Percentiles rank a stretch among this genome's conserved stretches.
Evolutionary conservation across 2,113 vertebrate species (phyloP).

Genomic region (Ptychochromis oligacanthus): DNA sequence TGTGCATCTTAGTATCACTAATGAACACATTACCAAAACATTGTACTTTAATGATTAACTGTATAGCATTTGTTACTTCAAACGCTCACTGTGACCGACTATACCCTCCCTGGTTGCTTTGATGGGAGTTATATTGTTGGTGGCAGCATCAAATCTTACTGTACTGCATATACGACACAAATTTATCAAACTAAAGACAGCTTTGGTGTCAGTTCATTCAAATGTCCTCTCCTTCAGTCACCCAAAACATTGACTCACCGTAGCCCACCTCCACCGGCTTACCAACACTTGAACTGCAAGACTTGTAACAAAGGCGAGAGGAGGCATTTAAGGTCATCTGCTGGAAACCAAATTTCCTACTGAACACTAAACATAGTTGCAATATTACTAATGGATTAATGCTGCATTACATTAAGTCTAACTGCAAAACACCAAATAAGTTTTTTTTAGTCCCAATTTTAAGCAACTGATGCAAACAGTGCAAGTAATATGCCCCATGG

Average conservation of each 20-base stretch:
- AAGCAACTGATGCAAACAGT: background rate
- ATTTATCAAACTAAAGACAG: background rate
- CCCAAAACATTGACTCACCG: background rate
- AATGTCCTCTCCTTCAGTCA: background rate
- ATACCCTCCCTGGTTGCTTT: background rate
- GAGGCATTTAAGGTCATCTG: background rate
- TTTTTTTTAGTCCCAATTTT: background rate
- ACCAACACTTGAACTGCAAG: background rate
- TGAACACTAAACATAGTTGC: background rate
- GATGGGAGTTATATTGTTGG: background rate
- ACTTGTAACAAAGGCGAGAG: background rate
- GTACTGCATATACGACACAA: background rate
- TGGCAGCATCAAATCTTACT: background rate
- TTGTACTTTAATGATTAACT: background rate
- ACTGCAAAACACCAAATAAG: background rate
- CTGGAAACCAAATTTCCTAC: background rate
- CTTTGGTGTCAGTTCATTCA: background rate
- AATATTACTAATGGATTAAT: background rate
- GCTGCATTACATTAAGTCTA: background rate
- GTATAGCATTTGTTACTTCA: background rate
- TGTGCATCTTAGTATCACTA: too few relatives aligned
- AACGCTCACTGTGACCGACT: too few relatives aligned
- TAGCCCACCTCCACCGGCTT: background rate
- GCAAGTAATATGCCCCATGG: background rate
- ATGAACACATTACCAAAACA: too few relatives aligned